phyloP scores from a whole-genome alignment of 2,113 vertebrate genomes.

The Triplophysa tibetana region DNA sequence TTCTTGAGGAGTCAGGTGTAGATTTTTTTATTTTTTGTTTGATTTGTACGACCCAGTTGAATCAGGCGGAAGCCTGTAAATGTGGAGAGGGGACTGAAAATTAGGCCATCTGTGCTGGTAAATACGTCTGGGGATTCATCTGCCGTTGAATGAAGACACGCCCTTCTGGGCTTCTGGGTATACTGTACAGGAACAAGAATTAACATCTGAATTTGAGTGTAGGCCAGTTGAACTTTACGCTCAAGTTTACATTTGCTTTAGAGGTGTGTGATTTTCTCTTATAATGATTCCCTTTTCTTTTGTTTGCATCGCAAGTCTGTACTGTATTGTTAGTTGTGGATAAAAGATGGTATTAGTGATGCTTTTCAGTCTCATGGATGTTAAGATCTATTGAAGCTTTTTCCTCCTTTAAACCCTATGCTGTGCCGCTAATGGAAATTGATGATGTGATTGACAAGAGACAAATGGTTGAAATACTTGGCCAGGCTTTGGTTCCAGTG shows the following conservation, averaged over 20 bases:
- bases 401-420: not conserved
- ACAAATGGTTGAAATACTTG: conserved; percentile 48
- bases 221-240: not conserved
- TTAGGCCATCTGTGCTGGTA: conserved; percentile 32
- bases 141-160: conserved; percentile 5
- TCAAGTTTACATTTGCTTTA: not conserved
- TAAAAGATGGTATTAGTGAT: conserved; percentile 52
- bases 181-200: not conserved
- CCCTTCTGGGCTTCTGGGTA: conserved; percentile 1
- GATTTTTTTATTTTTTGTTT: not conserved
- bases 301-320: not conserved
- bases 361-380: conserved; percentile 44
- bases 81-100: conserved; percentile 18
- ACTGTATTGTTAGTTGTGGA: conserved; percentile 43
- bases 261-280: not conserved
- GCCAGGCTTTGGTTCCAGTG: conserved; percentile 34
- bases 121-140: not conserved
- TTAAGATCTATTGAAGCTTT: not conserved
- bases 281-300: not conserved
- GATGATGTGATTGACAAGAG: conserved; percentile 32
- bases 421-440: conserved; percentile 19
- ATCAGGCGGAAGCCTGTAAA: conserved; percentile 30
- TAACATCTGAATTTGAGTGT: not conserved
- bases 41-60: not conserved
- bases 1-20: not conserved